Base-by-base conservation (phyloP, 2,113 vertebrate species). In the Picathartes gymnocephalus region DNA sequence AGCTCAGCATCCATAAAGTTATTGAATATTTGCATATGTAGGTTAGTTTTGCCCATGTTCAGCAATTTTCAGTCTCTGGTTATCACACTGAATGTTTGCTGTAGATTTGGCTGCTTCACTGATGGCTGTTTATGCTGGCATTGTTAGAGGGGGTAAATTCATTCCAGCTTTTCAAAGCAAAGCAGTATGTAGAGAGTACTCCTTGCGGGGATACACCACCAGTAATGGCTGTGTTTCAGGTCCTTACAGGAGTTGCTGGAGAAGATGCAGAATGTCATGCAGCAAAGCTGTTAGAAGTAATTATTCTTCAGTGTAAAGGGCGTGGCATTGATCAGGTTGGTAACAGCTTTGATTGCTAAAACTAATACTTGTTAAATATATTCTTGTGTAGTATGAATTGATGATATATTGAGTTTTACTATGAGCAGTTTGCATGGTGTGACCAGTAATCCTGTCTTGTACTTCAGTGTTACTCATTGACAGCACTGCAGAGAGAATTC, bases 191-290 rank as follows among this genome's bases (percentile, higher is more conserved):
- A 20, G 45, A 72, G 74, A 70, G 48, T 9, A 30, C 3, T 44
- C 48, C 40, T 50, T 27, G 24, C 66, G 72, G 25, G 45, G 31
- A 12, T 72, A 14, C 44, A 62, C 74, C 56, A 81, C 9, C 44
- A 81, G 16, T 30, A 57, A 76, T 83, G 68, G n/a, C 22, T 95
- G 25, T 90, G 93, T 71, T 88, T 71, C 89, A 99, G 99, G 98
- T 99, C 45, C 98, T 99, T 94, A 99, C 99, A n/a, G 99, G 99
- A 61, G 99, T 99, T 94, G 99, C 99, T 88, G 99, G 99, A 57
- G 99, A 99, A 96, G 99, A 99, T 97, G 99, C 99, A 69, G 99
- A 99, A 95, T 99, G 99, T 95, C 99, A 99, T 45, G 99, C 99
- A 73, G 99, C 99, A 90, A 99, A 99, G 85, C 97, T 99, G 44